Percentiles rank a stretch among this genome's conserved stretches.
phyloP scores from a whole-genome alignment of 1,140 invertebrate genomes.

The Aphelinus atriplicis region DNA sequence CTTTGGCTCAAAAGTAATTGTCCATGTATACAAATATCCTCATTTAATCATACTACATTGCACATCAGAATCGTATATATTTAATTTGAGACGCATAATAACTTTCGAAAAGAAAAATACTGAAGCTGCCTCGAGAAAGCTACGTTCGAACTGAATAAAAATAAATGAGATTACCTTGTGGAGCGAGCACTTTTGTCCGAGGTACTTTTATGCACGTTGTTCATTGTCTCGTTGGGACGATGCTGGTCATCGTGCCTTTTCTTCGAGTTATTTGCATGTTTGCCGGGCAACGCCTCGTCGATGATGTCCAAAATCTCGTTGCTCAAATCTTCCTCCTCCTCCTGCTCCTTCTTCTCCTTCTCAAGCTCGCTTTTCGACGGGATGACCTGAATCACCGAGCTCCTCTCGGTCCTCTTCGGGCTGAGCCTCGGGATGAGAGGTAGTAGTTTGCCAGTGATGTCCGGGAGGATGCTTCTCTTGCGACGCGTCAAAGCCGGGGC shows the following conservation, averaged over 20 bases:
- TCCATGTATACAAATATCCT: not conserved
- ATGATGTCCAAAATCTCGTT: constrained; percentile 64
- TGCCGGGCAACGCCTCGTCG: constrained; percentile 55
- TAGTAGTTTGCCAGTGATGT: not conserved
- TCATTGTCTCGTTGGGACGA: not conserved
- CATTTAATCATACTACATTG: too few species aligned
- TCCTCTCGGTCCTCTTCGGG: constrained; percentile 27
- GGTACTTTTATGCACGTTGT: not conserved
- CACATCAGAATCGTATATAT: too few species aligned
- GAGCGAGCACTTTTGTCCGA: not conserved
- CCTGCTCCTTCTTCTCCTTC: constrained; percentile 46
- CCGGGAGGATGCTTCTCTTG: constrained; percentile 21
- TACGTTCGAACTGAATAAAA: too few species aligned
- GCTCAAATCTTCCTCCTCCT: constrained; percentile 56
- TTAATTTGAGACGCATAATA: too few species aligned
- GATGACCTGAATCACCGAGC: constrained; percentile 57
- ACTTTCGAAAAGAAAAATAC: too few species aligned
- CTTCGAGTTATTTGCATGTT: constrained; percentile 3
- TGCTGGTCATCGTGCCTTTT: not conserved
- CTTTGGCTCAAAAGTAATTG: not conserved
- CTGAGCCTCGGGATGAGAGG: not conserved
- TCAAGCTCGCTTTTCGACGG: constrained; percentile 52
- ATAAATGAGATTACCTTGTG: constrained; percentile 5
- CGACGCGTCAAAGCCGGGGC: not conserved
- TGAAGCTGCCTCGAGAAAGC: too few species aligned